Base-by-base conservation (phyloP, 2,888 invertebrate genomes). In the Eutolmus rufibarbis region DNA sequence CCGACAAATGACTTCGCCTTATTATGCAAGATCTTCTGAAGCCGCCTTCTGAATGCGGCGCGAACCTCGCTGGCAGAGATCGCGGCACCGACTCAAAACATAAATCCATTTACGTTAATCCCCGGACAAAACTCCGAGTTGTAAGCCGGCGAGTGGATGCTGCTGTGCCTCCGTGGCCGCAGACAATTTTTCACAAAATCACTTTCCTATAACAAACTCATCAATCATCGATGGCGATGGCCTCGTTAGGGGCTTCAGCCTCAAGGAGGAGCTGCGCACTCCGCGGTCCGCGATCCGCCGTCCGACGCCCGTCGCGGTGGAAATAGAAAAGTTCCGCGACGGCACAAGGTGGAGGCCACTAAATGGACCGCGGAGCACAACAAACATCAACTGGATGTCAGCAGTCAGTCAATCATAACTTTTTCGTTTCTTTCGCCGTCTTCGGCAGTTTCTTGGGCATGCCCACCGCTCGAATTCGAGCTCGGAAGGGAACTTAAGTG, bases 121-220 rank as follows among this genome's bases (percentile, higher is more conserved):
- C 40, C 40, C 74, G 51, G 84, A 84, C 57, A 57, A 84, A 84
- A 84, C 31, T 66, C 40, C 23, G 34, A 23, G 66, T 84, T 84
- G 84, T 84, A 66, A 12, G 82, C 23, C 5, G n/a, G n/a, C 37
- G 66, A 84, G 23, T 84, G 84, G 84, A 74, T 74, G 34, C 43
- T 74, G 57, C 34, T 57, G 66, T 8, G 66, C 66, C 23, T 31
- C 66, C 12, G 84, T 34, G 57, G 51, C 66, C 84, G 34, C 66
- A 84, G n/a, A 84, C 66, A 84, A 84, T 84, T 84, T 84, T 84
- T 84, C 84, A 84, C 40, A 9, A 84, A 84, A 84, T 84, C 84
- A 84, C 84, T 84, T 84, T 84, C 84, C 84, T 57, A 57, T 74
- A 74, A 84, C 37, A 84, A 84, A 74, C 84, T 84, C 84, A 84